Conservation (phyloP, 2,113 vertebrate species). For the Cyprinus carpio region DNA sequence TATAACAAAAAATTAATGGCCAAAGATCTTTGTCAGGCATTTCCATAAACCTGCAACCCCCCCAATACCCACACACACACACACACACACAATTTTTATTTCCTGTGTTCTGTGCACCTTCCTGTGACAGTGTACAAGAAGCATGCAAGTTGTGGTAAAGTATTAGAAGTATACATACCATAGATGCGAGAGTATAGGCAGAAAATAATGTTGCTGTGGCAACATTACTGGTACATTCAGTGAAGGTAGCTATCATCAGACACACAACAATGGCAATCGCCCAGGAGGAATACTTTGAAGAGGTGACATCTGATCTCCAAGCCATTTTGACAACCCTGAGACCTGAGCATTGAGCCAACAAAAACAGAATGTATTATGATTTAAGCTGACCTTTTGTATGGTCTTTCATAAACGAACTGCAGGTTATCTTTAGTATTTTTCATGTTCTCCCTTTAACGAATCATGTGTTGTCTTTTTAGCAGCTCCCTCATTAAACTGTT, state of each 20-base stretch:
- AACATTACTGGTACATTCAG: slow-evolving; percentile 92
- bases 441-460: no score
- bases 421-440: neutral
- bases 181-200: slow-evolving; percentile 92
- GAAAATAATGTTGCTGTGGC: slow-evolving; percentile 92
- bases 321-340: slow-evolving; percentile 84
- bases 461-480: no score
- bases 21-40: neutral
- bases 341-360: slow-evolving; percentile 31
- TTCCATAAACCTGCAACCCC: neutral
- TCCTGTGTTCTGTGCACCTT: neutral
- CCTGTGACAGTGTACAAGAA: neutral
- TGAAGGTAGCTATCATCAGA: slow-evolving; percentile 81
- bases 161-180: slow-evolving; percentile 76
- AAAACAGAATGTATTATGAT: neutral
- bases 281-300: slow-evolving; percentile 79
- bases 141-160: neutral
- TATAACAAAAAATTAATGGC: neutral
- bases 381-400: neutral
- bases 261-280: slow-evolving; percentile 82
- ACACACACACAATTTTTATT: no score
- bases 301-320: slow-evolving; percentile 86
- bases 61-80: no score
- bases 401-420: neutral
- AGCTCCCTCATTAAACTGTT: no score